Percentiles rank a stretch among this genome's conserved stretches.
Conservation (phyloP, 2,113 vertebrate genomes). For the Uropsilus gracilis region DNA sequence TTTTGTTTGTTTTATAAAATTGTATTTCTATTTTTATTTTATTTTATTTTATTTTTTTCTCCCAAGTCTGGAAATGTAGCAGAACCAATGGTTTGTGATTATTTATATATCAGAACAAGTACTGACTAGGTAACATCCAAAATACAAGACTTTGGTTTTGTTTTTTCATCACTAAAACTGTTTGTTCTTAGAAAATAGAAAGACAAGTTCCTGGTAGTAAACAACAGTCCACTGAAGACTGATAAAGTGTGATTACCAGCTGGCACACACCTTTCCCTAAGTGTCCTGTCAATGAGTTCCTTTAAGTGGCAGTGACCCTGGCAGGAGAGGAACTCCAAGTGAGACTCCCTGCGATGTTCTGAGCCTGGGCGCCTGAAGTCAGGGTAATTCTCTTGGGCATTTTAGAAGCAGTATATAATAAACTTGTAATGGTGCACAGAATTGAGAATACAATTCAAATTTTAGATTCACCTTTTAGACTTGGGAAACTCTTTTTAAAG, state of each 20-base stretch:
- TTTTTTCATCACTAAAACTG: not conserved
- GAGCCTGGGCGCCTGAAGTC: fast-evolving
- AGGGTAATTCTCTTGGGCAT: too few relatives aligned
- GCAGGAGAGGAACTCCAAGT: not conserved
- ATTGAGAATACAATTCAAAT: not conserved
- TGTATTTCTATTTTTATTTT: not conserved
- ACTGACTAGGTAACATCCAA: not conserved
- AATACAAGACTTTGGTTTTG: not conserved
- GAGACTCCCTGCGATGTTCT: too few relatives aligned
- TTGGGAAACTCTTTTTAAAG: conserved; percentile 40
- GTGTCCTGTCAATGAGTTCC: not conserved
- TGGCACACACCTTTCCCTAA: not conserved
- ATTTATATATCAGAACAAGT: not conserved
- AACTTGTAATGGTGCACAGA: not conserved
- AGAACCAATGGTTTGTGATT: not conserved
- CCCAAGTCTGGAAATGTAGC: not conserved
- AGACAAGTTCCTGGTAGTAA: not conserved
- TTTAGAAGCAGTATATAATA: not conserved
- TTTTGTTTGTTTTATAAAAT: not conserved
- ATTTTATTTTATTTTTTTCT: not conserved
- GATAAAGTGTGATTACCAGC: not conserved
- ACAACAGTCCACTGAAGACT: not conserved
- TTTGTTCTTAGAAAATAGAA: conserved; percentile 11
- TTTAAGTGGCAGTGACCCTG: not conserved
- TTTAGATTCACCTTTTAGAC: conserved; percentile 17